Base-by-base conservation (phyloP, 1,140 invertebrate species). In the Proales similis region DNA sequence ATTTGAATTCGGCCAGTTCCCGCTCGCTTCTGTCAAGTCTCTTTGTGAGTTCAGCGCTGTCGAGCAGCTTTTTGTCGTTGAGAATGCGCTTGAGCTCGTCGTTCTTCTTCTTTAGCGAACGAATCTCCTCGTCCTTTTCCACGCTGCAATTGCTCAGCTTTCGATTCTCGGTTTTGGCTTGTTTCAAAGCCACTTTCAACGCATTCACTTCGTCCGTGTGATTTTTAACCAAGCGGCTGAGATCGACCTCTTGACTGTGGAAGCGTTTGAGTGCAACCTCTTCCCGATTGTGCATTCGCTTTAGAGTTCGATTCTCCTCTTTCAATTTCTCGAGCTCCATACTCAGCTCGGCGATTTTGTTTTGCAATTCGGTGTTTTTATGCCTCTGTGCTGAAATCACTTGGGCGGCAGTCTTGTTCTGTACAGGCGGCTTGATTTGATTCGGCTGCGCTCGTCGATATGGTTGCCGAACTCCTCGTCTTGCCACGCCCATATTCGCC, bases 321-420 rank as follows among this genome's bases (percentile, higher is more conserved):
- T 39, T 57, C 30, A 57, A 32, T 39, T 57, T 57, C 32, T 57
- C 51, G 14, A 57, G 27, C 30, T 57, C 51, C 30, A 42, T 57
- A n/a, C 17, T 57, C 11, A 57, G n/a, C 17, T 57, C 51, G n/a
- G 29, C 45, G 6, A 57, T 11, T 3, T 27, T 24, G 32, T 57
- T 57, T 24, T 57, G 29, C 5, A 57, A 42, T 19, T 57, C 51
- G 27, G 39, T 57, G 12, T 57, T 57, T 57, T 57, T 57, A 2
- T 30, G 51, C 11, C 51, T 11, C 20, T 57, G 51, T n/a, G 51
- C 51, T 2, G 51, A 57, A 36, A 57, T 57, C 12, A 57, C 36
- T 12, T 42, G 7, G 26, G 45, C 32, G 17, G 51, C 36, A 0
- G 33, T 57, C 19, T 42, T n/a, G n/a, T n/a, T n/a, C n/a, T n/a